Conservation (phyloP, 2,113 vertebrate genomes). For the Nothocercus nigrocapillus region DNA sequence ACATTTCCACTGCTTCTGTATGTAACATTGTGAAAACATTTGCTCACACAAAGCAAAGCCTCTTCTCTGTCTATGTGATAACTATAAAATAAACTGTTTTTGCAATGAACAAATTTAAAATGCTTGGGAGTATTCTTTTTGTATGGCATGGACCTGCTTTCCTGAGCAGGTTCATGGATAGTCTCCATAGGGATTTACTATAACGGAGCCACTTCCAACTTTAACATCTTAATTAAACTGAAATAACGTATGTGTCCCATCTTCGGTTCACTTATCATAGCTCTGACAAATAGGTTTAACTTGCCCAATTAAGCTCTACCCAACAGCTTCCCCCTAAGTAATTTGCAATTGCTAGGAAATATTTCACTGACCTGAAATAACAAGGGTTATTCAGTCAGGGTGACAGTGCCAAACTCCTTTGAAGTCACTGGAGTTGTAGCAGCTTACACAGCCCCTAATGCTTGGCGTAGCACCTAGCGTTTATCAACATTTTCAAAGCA, state of each 20-base stretch:
- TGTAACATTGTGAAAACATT: background rate
- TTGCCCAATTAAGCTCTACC: background rate
- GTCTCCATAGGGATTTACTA: background rate
- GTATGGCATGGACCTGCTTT: background rate
- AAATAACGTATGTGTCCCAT: background rate
- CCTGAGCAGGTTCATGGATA: background rate
- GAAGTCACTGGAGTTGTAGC: background rate
- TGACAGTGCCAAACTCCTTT: background rate
- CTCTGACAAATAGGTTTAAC: background rate
- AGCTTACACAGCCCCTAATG: background rate
- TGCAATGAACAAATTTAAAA: background rate
- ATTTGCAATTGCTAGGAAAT: background rate
- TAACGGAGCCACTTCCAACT: background rate
- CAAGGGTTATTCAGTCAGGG: background rate
- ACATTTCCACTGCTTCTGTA: background rate
- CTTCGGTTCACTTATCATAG: background rate
- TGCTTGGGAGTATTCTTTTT: background rate
- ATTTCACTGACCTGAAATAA: background rate
- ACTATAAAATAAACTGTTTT: background rate
- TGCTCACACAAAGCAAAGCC: background rate
- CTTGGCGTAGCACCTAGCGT: background rate
- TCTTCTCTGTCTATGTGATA: background rate
- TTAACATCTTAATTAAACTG: slow-evolving; percentile 38
- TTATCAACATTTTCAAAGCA: background rate
- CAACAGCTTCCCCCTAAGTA: background rate